phyloP scores from a whole-genome alignment of 2,113 vertebrate species.

The Ceuthmochares aereus region DNA sequence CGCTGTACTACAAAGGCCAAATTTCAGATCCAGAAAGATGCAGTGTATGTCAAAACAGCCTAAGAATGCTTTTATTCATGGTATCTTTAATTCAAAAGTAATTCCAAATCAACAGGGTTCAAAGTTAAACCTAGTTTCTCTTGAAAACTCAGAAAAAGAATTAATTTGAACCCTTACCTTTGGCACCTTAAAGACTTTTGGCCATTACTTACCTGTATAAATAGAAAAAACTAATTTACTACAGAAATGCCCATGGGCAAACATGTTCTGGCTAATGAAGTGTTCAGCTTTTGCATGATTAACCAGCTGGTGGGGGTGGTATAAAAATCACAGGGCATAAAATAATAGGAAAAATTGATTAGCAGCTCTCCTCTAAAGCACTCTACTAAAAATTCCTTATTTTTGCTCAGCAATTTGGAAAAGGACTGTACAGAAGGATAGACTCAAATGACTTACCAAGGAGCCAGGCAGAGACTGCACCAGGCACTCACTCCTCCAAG shows the following conservation, averaged over 20 bases:
- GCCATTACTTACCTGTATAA: constrained; percentile 88
- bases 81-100: constrained; percentile 48
- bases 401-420: constrained; percentile 59
- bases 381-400: constrained; percentile 65
- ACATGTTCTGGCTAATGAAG: constrained; percentile 94
- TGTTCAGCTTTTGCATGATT: constrained; percentile 93
- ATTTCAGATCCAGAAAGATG: neutral
- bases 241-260: constrained; percentile 90
- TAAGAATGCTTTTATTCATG: neutral
- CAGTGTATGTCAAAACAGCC: neutral
- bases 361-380: constrained; percentile 88
- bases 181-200: constrained; percentile 83
- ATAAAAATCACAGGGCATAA: constrained; percentile 91
- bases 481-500: constrained; percentile 34
- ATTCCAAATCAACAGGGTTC: constrained; percentile 22
- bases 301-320: constrained; percentile 94
- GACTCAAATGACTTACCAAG: constrained; percentile 58
- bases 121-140: constrained; percentile 53
- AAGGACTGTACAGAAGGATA: constrained; percentile 22
- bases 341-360: constrained; percentile 95
- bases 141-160: constrained; percentile 59
- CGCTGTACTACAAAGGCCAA: neutral
- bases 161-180: constrained; percentile 83
- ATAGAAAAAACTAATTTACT: constrained; percentile 88
- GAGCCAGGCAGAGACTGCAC: constrained; percentile 15